Evolutionary conservation across 2,113 vertebrate genomes (phyloP).

Genomic region (Heterocephalus glaber): DNA sequence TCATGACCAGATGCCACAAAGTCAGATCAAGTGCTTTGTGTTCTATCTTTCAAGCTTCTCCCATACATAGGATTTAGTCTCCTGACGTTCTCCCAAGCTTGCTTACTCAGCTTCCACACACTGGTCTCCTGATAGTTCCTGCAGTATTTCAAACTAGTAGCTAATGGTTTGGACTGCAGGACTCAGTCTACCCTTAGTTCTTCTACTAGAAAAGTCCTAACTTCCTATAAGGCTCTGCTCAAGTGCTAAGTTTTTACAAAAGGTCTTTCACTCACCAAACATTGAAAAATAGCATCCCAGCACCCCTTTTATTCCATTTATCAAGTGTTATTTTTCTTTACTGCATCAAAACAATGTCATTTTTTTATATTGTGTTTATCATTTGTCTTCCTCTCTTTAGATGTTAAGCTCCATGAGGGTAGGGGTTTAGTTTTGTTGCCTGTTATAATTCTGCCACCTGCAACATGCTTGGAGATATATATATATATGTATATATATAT

Average conservation of each 20-base stretch:
- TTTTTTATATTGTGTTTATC: not conserved
- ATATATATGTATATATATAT: too few species aligned
- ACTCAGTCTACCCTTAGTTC: not conserved
- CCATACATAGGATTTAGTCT: not conserved
- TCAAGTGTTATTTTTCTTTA: not conserved
- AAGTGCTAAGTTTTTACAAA: not conserved
- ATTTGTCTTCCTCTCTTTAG: not conserved
- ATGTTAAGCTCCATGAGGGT: not conserved
- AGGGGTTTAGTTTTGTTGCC: not conserved
- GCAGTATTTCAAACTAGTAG: not conserved
- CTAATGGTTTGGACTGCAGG: not conserved
- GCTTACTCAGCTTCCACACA: not conserved
- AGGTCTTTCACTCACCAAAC: not conserved
- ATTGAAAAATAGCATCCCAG: not conserved
- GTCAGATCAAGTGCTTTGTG: not conserved
- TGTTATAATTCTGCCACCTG: not conserved
- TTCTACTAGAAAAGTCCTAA: not conserved
- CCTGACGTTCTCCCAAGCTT: not conserved
- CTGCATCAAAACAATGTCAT: not conserved
- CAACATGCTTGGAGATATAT: not conserved
- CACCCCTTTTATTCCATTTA: not conserved
- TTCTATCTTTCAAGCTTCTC: not conserved
- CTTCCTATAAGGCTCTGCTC: not conserved
- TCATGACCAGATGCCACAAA: not conserved
- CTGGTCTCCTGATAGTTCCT: not conserved